A percentile compares a stretch with the other conserved stretches of the same genome.
phyloP scores from a whole-genome alignment of 2,113 vertebrate genomes.

The Larimichthys polyactis region DNA sequence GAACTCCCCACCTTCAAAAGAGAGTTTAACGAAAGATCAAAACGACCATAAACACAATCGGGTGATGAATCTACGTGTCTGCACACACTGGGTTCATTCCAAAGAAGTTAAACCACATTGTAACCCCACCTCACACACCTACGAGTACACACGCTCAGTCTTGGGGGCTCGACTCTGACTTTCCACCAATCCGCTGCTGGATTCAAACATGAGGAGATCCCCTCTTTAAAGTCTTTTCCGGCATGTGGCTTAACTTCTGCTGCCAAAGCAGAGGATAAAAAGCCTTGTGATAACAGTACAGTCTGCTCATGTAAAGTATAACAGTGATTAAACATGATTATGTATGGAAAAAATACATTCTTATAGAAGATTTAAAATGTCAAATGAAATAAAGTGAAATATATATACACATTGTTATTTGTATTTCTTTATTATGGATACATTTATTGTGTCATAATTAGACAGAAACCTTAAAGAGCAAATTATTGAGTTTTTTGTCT shows the following conservation, averaged over 20 bases:
- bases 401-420: background rate
- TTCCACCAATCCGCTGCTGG: constrained; percentile 35
- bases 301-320: background rate
- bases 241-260: background rate
- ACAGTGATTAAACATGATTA: background rate
- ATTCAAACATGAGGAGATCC: background rate
- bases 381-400: no score
- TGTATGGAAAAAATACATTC: background rate
- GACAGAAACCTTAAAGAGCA: no score
- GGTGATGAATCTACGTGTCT: background rate
- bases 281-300: background rate
- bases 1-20: constrained; percentile 4
- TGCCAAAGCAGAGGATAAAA: background rate
- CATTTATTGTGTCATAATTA: no score
- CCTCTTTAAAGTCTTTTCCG: background rate
- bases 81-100: background rate
- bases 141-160: background rate
- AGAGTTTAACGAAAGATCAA: constrained; percentile 25
- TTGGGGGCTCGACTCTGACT: constrained; percentile 22
- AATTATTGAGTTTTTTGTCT: no score
- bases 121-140: background rate
- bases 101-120: background rate
- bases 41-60: background rate
- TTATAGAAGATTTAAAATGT: background rate
- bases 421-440: no score